Percentiles rank a stretch among this genome's conserved stretches.
phyloP scores from a whole-genome alignment of 2,888 invertebrate species.

The Linnaemya vulpina region DNA sequence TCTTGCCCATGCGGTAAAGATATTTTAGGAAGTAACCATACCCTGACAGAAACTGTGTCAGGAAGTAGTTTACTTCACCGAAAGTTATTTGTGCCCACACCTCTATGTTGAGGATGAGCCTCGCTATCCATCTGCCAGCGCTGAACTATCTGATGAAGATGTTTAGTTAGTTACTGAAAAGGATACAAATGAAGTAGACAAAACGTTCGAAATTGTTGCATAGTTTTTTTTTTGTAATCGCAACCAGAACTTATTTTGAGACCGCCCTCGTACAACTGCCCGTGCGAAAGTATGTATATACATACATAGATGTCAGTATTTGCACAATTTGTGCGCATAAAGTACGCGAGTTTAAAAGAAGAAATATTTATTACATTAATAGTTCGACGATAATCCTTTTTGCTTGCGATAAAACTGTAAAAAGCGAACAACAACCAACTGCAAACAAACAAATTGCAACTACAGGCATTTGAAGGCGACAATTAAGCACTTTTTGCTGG shows the following conservation, averaged over 20 bases:
- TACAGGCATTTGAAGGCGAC: slow-evolving; percentile 62
- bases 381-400: slow-evolving; percentile 73
- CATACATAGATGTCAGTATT: background rate
- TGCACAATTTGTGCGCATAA: slow-evolving; percentile 49
- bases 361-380: slow-evolving; percentile 73
- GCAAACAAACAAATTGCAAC: slow-evolving; percentile 44
- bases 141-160: too few relatives aligned
- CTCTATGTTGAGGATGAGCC: too few relatives aligned
- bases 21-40: too few relatives aligned
- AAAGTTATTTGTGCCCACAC: too few relatives aligned
- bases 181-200: too few relatives aligned
- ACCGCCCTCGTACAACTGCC: background rate
- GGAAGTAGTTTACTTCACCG: too few relatives aligned
- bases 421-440: slow-evolving; percentile 38
- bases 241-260: background rate
- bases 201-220: too few relatives aligned
- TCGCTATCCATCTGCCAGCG: too few relatives aligned
- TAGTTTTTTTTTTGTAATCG: background rate
- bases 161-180: too few relatives aligned
- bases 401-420: slow-evolving; percentile 56
- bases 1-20: too few relatives aligned
- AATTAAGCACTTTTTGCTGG: slow-evolving; percentile 67
- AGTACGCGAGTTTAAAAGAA: slow-evolving; percentile 49
- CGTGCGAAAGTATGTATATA: background rate
- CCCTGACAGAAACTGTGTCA: too few relatives aligned